Percentiles rank a stretch among this genome's conserved stretches.
Evolutionary conservation across 2,113 vertebrate genomes (phyloP).

Genomic region (Parotia lawesii): DNA sequence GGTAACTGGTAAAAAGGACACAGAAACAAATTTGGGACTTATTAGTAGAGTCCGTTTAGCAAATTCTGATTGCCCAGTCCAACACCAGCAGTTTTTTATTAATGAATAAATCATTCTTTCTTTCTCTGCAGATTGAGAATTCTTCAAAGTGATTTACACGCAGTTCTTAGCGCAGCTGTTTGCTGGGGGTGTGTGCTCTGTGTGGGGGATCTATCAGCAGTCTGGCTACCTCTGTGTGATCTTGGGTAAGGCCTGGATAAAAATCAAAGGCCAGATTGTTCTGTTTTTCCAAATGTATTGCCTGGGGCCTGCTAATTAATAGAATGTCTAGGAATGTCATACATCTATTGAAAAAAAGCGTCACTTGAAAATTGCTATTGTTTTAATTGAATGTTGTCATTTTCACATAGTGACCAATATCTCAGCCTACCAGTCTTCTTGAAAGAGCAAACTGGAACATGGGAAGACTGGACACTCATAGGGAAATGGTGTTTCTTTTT

Average conservation of each 20-base stretch:
- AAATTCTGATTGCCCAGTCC: neutral
- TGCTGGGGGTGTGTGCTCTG: slow-evolving; percentile 36
- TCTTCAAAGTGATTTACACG: slow-evolving; percentile 25
- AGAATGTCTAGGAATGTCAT: slow-evolving; percentile 63
- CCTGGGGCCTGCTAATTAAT: slow-evolving; percentile 57
- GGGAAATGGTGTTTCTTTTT: slow-evolving; percentile 10
- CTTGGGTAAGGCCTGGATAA: slow-evolving; percentile 60
- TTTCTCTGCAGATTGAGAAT: slow-evolving; percentile 18
- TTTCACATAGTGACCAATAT: slow-evolving; percentile 50
- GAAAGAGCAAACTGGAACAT: slow-evolving; percentile 43
- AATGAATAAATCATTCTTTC: neutral
- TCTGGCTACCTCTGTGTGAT: slow-evolving; percentile 59
- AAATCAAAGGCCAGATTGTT: slow-evolving; percentile 64
- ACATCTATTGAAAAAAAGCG: slow-evolving; percentile 38
- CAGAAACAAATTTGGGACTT: neutral
- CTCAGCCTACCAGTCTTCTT: slow-evolving; percentile 26
- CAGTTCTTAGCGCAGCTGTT: slow-evolving; percentile 49
- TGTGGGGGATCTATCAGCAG: slow-evolving; percentile 60
- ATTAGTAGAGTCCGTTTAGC: neutral
- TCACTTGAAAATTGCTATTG: slow-evolving; percentile 61
- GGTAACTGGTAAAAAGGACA: neutral
- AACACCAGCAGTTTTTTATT: neutral
- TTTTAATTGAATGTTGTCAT: slow-evolving; percentile 59
- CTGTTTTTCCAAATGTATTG: slow-evolving; percentile 61
- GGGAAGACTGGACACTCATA: slow-evolving; percentile 11